These are phyloP conservation scores for Drosophila neutralis DNA, from an alignment of 2,888 invertebrate genomes.

Conservation along the genomic window DNA sequence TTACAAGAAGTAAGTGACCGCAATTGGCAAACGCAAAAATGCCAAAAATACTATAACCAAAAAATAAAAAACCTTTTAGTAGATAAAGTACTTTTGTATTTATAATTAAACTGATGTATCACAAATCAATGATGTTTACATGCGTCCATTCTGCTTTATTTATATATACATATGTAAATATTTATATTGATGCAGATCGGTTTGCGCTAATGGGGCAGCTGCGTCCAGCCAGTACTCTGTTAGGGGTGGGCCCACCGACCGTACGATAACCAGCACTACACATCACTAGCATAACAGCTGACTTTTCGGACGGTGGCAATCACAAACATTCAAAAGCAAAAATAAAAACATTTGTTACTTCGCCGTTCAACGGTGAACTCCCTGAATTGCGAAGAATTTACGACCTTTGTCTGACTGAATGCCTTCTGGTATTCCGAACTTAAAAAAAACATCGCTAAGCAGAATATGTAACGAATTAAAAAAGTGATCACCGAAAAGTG, in stretches of 20 bases:
- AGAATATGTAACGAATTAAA: no score
- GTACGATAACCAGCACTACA: background rate
- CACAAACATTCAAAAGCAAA: background rate
- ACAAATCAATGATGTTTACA: background rate
- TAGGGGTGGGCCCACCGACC: background rate
- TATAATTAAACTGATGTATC: background rate
- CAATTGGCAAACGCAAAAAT: constrained; percentile 4
- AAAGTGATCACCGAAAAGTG: no score
- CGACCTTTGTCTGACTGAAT: no score
- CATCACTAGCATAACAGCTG: background rate
- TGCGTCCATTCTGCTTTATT: background rate
- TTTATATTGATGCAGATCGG: background rate
- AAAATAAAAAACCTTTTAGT: background rate
- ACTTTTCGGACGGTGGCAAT: background rate
- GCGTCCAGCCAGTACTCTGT: background rate
- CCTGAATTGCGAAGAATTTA: no score
- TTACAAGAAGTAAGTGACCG: constrained; percentile 44
- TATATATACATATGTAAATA: background rate
- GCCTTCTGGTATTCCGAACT: no score
- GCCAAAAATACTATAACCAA: constrained; percentile 14
- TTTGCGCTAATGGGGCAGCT: background rate
- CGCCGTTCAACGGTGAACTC: background rate
- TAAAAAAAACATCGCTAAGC: no score
- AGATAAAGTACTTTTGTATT: background rate
- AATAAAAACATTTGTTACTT: background rate